Evolutionary conservation across 1,140 invertebrate species (phyloP).

Genomic region (Anoplophora glabripennis): DNA sequence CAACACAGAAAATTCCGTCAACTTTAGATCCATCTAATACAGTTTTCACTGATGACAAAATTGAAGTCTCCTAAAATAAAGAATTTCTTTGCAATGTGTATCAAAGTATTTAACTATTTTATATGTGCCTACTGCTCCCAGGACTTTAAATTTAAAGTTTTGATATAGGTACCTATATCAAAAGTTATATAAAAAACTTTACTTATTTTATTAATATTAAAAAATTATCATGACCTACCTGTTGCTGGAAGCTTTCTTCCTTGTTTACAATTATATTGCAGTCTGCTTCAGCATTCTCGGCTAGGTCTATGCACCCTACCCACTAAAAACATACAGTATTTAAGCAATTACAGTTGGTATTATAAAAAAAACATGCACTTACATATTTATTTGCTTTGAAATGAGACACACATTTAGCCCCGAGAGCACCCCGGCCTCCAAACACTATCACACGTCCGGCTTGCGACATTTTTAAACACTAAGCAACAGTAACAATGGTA

Average conservation of each 20-base stretch:
- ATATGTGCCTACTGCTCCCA: no score
- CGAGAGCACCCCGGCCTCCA: conserved; percentile 92
- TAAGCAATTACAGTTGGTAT: conserved; percentile 1
- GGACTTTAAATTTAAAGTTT: no score
- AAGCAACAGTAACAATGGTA: background rate
- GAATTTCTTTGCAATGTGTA: background rate
- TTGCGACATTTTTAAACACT: conserved; percentile 6
- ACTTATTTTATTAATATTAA: no score
- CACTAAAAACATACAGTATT: conserved; percentile 60
- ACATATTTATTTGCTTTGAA: conserved; percentile 91
- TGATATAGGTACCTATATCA: no score
- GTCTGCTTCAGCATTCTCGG: conserved; percentile 85
- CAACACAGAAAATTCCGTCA: conserved; percentile 96
- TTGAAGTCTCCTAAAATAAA: conserved; percentile 56
- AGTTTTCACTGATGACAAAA: conserved; percentile 60
- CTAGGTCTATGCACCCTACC: conserved; percentile 92
- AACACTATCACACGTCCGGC: conserved; percentile 80
- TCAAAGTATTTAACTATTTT: background rate
- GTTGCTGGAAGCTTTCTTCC: conserved; percentile 72
- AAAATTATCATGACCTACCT: conserved; percentile 55
- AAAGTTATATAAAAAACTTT: no score
- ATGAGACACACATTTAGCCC: conserved; percentile 77
- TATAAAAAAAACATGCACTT: conserved; percentile 46
- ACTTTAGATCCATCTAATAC: conserved; percentile 74
- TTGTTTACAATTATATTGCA: conserved; percentile 82